Conservation (phyloP, 92 coral and sea anemone genomes). For the Metridium senile region DNA sequence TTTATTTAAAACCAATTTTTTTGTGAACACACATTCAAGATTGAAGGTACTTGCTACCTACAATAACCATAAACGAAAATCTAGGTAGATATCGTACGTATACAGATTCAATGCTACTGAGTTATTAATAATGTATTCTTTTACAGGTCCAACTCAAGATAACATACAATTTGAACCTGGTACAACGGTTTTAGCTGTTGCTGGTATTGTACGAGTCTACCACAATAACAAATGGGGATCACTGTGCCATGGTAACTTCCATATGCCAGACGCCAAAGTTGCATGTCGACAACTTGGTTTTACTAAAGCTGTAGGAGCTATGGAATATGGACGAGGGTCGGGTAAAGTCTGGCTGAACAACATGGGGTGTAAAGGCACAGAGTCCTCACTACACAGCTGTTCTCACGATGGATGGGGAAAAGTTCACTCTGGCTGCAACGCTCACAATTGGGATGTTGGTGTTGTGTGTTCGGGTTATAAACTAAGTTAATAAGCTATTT, state of each 20-base stretch:
- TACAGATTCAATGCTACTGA: too few species aligned
- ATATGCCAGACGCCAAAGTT: not conserved
- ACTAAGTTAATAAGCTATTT: too few species aligned
- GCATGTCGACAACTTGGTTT: not conserved
- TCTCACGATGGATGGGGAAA: conserved; percentile 15
- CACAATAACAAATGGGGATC: not conserved
- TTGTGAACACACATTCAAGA: too few species aligned
- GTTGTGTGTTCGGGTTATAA: not conserved
- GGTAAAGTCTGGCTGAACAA: not conserved
- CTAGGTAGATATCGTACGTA: too few species aligned
- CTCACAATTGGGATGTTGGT: not conserved
- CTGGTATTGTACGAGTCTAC: not conserved
- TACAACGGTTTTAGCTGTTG: not conserved
- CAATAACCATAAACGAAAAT: too few species aligned
- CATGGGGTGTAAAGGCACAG: conserved; percentile 1
- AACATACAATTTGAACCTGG: not conserved
- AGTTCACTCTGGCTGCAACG: conserved; percentile 1
- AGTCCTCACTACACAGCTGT: not conserved
- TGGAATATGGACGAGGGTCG: not conserved
- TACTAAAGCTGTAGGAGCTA: not conserved
- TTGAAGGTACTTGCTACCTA: too few species aligned
- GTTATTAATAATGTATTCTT: too few species aligned
- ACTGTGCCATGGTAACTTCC: not conserved
- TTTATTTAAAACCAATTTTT: too few species aligned
- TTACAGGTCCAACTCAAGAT: too few species aligned